These are phyloP conservation scores for Hyperoplus immaculatus DNA, from an alignment of 2,797 vertebrate genomes.

Conservation along the genomic window DNA sequence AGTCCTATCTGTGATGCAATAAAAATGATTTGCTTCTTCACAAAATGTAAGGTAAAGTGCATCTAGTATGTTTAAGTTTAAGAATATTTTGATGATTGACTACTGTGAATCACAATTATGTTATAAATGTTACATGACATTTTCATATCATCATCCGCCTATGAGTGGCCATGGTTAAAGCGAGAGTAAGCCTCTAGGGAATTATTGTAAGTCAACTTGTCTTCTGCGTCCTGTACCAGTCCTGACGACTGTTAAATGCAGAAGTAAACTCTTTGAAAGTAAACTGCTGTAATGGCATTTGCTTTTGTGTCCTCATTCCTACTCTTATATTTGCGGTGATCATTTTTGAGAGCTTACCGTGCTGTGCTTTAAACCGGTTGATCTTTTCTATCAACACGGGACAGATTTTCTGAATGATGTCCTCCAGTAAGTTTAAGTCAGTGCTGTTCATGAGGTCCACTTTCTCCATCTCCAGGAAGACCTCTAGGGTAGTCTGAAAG, in stretches of 20 bases:
- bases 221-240: not conserved
- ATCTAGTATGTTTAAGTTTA: no score
- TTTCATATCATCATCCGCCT: no score
- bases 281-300: not conserved
- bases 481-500: slow-evolving; percentile 85
- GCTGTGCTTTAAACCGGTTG: slow-evolving; percentile 69
- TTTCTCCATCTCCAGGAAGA: slow-evolving; percentile 88
- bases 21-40: no score
- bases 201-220: not conserved
- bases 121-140: no score
- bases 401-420: slow-evolving; percentile 1
- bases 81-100: no score
- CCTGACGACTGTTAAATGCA: not conserved
- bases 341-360: slow-evolving; percentile 52
- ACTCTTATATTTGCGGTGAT: not conserved
- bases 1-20: no score
- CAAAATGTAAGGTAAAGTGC: no score
- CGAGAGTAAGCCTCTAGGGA: not conserved
- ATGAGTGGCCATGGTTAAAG: not conserved
- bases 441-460: slow-evolving; percentile 71
- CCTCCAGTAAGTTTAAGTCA: slow-evolving; percentile 81
- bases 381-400: slow-evolving; percentile 80
- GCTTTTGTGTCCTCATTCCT: not conserved
- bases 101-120: no score
- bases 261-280: not conserved